Conservation (phyloP, 37 sponge, comb jelly and placozoan genomes). For the Corticium candelabrum region DNA sequence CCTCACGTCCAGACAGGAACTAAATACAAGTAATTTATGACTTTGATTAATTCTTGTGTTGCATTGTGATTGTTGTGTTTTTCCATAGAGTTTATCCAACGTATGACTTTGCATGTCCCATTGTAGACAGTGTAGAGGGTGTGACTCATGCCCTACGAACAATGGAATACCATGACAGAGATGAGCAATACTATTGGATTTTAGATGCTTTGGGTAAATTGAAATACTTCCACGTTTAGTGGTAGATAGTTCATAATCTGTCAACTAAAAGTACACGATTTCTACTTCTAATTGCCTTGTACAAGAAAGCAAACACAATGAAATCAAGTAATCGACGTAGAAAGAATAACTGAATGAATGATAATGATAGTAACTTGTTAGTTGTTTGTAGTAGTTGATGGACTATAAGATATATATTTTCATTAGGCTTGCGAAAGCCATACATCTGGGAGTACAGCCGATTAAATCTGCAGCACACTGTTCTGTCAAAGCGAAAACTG, state of each 20-base stretch:
- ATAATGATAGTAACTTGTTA: neutral
- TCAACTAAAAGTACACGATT: too few relatives aligned
- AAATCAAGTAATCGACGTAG: too few relatives aligned
- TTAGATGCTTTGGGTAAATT: constrained; percentile 39
- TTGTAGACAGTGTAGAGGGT: constrained; percentile 95
- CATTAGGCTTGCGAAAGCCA: constrained; percentile 26
- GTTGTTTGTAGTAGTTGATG: neutral
- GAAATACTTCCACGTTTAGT: neutral
- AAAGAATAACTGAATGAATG: too few relatives aligned
- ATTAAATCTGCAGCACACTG: constrained; percentile 91
- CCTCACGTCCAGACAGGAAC: constrained; percentile 68
- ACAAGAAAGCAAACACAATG: too few relatives aligned
- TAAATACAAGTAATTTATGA: constrained; percentile 80
- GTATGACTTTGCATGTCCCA: constrained; percentile 98
- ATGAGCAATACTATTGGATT: constrained; percentile 86
- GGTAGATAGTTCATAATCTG: neutral
- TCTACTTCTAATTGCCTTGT: too few relatives aligned
- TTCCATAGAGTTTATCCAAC: constrained; percentile 87
- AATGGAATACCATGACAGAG: constrained; percentile 95
- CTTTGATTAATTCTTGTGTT: neutral
- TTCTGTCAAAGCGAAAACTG: constrained; percentile 91
- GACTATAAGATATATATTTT: neutral
- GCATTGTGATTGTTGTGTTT: neutral
- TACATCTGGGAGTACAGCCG: constrained; percentile 89
- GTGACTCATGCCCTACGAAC: constrained; percentile 97